Base-by-base conservation (phyloP, 1,140 invertebrate species). In the Condylostylus longicornis region DNA sequence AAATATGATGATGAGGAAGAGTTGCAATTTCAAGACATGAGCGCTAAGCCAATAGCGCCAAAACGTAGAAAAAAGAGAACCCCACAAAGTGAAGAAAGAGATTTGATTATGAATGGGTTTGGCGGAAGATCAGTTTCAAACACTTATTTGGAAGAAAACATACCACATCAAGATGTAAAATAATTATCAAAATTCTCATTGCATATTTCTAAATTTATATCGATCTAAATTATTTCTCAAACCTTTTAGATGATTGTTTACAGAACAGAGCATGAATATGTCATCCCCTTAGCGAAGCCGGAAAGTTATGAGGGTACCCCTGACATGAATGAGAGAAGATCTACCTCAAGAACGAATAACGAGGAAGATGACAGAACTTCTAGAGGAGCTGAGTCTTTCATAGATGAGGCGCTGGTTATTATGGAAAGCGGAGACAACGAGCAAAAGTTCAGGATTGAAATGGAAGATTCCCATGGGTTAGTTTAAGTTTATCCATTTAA, bases 311-410 rank as follows among this genome's bases (percentile, higher is more conserved):
- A 63, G 62, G 47, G 61, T 52, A 14, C 46, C 53, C 38, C 57
- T 58, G 41, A 66, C 60, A 13, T 62, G 50, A 23, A 61, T 40
- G 41, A 61, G 40, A 37, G 45, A 65, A 60, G 64, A 36, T 49
- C 48, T 14, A 18, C 37, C 44, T 13, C 50, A 29, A 50, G 63
- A 44, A 65, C 69, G 20, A 45, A 63, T 49, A 54, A 70, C 18
- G 78, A 77, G 0, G 78, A 81, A 35, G 75, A 76, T 33, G 75
- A 79, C 38, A 64, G 75, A 14, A 78, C 75, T 2, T 80, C 77
- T 0, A 68, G 72, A 37, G 78, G 75, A 2, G 75, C 75, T 4
- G 76, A 80, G 35, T 80, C 77, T 2, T 47, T 72, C 13, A 65
- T 53, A 3, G 42, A 41, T 33, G 27, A 14, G n/a, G 33, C 35